Base-by-base conservation (phyloP, 2,888 invertebrate genomes). In the Stictocephala bisonia region DNA sequence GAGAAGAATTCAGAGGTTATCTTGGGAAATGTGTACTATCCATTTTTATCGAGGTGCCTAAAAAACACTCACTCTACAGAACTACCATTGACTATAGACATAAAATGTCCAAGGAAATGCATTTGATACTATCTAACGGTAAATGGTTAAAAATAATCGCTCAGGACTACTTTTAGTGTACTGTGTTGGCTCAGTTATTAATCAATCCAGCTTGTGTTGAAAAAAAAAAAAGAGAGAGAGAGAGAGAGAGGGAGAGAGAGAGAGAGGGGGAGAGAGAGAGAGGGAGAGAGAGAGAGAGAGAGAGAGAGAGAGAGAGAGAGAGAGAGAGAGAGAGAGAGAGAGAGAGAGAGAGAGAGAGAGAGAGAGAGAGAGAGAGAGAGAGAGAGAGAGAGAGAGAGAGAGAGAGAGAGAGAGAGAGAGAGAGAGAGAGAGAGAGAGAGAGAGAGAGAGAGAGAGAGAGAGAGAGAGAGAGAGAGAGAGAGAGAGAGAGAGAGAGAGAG, bases 231-330 rank as follows among this genome's bases (percentile, higher is more conserved):
- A 20, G 20, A 9, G 3, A 44, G 44, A 44, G 9, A 18, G 44
- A 15, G 69, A 69, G 15, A 20, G 26, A 29, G 35, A 31, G 56
- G 69, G 56, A 22, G 56, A 71, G 40, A 4, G 9, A 44, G 9
- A 18, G 44, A 9, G 44, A 44, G 9, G 44, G 20, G 9, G 50
- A 50, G 50, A 44, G 60, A 66, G 66, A 56, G 50, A 66, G 29
- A 66, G 66, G 40, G 66, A 66, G 58, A 66, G 66, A 66, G 50
- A 29, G 29, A 56, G 66, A 66, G 66, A 66, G 4, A 29, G 50
- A 53, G 66, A 66, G 40, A 53, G 50, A 35, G 66, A 66, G 31
- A 24, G 51, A 56, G 24, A 11, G 44, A 41, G 29, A 74, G 26
- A 29, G 44, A 60, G 64, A 3, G 35, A 9, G 7, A 11, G 18